These are phyloP conservation scores for Drosophila pseudotakahashii DNA, from an alignment of 2,888 invertebrate genomes.

Conservation along the genomic window DNA sequence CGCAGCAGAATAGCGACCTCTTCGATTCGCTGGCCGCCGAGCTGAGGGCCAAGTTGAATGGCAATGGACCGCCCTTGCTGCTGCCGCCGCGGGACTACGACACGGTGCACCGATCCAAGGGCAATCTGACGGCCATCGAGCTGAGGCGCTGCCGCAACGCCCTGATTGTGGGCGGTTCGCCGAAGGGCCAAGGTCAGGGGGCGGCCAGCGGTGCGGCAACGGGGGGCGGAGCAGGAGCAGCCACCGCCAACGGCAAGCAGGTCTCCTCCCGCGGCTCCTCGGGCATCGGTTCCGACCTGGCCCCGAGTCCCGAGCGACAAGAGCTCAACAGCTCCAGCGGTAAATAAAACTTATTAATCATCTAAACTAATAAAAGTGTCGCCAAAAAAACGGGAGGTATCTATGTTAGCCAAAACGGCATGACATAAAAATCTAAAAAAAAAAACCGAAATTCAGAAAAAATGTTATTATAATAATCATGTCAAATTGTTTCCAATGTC, in stretches of 20 bases:
- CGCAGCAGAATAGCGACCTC: constrained; percentile 88
- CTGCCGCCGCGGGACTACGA: constrained; percentile 97
- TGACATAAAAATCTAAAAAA: no score
- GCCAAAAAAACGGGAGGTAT: no score
- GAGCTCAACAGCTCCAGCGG: constrained; percentile 84
- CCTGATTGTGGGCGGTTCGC: constrained; percentile 81
- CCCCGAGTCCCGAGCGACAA: constrained; percentile 91
- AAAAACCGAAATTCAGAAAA: no score
- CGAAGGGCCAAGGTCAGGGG: constrained; percentile 71
- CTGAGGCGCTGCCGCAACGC: constrained; percentile 85
- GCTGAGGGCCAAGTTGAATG: constrained; percentile 89
- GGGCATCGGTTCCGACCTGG: constrained; percentile 95
- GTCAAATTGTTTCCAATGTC: no score
- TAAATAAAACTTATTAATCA: constrained; percentile 34
- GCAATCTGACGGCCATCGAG: constrained; percentile 91
- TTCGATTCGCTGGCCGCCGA: constrained; percentile 97
- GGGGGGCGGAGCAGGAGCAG: constrained; percentile 80
- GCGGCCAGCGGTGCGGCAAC: background rate
- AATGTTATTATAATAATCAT: no score
- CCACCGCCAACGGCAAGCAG: constrained; percentile 82
- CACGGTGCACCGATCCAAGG: constrained; percentile 91
- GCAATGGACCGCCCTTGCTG: constrained; percentile 90
- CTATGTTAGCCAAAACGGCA: no score
- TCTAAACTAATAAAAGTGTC: no score
- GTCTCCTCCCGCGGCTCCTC: constrained; percentile 93